phyloP scores from a whole-genome alignment of 2,797 vertebrate genomes.

The Bothrops alternatus region DNA sequence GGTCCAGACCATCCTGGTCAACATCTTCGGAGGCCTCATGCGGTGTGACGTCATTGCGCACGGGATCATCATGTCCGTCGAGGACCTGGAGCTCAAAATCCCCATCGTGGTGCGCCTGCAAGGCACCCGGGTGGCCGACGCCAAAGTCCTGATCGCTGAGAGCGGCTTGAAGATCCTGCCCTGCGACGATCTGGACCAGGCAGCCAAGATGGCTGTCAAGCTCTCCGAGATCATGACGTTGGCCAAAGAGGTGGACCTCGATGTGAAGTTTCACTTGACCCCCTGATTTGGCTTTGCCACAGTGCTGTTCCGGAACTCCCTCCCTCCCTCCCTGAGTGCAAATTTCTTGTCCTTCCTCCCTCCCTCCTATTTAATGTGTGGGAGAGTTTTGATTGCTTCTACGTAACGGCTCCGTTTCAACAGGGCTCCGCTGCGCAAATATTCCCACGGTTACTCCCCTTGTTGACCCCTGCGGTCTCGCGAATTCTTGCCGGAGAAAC shows the following conservation, averaged over 20 bases:
- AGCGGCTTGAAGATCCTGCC: constrained; percentile 94
- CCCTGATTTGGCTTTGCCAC: accelerated
- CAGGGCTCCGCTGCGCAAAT: neutral
- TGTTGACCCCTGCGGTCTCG: neutral
- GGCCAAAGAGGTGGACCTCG: neutral
- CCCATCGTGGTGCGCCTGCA: constrained; percentile 96
- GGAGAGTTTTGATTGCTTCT: too few relatives aligned
- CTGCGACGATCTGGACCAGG: constrained; percentile 95
- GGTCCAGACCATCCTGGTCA: constrained; percentile 94
- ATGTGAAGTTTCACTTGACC: neutral
- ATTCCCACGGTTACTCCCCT: neutral
- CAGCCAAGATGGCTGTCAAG: constrained; percentile 88
- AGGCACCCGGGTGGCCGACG: constrained; percentile 94
- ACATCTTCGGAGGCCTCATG: constrained; percentile 99
- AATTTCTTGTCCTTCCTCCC: accelerated
- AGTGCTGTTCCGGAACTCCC: too few relatives aligned
- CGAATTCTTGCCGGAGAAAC: neutral
- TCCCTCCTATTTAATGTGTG: too few relatives aligned
- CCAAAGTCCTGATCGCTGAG: constrained; percentile 92
- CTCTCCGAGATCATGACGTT: constrained; percentile 11
- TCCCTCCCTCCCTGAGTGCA: too few relatives aligned
- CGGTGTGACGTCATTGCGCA: constrained; percentile 95
- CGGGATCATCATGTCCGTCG: constrained; percentile 93
- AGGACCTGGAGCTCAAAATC: constrained; percentile 91
- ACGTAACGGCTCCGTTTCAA: accelerated